Percentiles rank a stretch among this genome's conserved stretches.
These are phyloP conservation scores for Phenganax subtilis DNA, from an alignment of 92 coral and sea anemone species.

Conservation along the genomic window DNA sequence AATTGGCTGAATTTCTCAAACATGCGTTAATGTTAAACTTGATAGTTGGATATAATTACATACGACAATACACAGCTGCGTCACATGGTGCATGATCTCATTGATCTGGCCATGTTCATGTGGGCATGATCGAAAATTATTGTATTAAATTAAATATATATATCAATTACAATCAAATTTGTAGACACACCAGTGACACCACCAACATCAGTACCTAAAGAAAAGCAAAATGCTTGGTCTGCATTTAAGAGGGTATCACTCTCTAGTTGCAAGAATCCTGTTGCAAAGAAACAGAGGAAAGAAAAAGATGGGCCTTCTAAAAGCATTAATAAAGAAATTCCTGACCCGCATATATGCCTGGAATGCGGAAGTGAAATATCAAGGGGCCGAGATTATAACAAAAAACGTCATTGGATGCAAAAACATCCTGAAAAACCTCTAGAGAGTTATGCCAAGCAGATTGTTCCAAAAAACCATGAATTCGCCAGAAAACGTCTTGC, in stretches of 20 bases:
- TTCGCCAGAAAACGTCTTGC: conserved; percentile 29
- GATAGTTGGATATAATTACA: too few species aligned
- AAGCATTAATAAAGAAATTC: neutral
- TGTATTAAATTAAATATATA: too few species aligned
- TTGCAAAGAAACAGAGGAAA: neutral
- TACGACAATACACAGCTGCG: too few species aligned
- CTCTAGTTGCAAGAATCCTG: neutral
- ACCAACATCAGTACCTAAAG: neutral
- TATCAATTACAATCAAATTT: neutral
- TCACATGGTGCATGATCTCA: too few species aligned
- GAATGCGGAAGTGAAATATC: neutral
- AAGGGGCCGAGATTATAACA: conserved; percentile 20
- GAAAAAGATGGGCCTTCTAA: neutral
- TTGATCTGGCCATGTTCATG: too few species aligned
- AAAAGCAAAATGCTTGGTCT: conserved; percentile 31
- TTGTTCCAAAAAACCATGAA: conserved; percentile 25
- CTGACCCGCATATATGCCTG: conserved; percentile 16
- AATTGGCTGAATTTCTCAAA: neutral
- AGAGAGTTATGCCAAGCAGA: conserved; percentile 19
- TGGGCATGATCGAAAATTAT: too few species aligned
- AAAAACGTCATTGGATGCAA: conserved; percentile 34
- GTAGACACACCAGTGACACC: neutral
- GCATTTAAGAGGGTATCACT: conserved; percentile 26
- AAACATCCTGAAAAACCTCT: conserved; percentile 28
- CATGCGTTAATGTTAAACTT: neutral